Conservation (phyloP, 1,140 invertebrate species). For the Pygmarrhopalites habei region DNA sequence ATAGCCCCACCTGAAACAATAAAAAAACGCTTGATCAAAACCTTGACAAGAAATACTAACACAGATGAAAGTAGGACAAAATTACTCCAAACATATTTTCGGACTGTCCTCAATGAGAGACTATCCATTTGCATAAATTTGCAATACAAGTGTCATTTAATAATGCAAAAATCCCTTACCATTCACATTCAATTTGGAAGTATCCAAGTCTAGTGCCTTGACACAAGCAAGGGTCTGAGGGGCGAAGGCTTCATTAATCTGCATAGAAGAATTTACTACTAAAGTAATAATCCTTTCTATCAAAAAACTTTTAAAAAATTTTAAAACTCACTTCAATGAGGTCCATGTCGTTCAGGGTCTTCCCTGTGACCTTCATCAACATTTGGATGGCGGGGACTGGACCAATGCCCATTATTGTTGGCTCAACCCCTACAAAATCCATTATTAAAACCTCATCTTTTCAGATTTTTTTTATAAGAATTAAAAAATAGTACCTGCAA, state of each 20-base stretch:
- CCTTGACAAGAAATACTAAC: too few species aligned
- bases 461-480: too few species aligned
- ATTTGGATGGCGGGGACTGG: slow-evolving; percentile 85
- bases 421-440: slow-evolving; percentile 67
- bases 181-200: slow-evolving; percentile 87
- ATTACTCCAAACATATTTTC: too few species aligned
- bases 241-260: slow-evolving; percentile 97
- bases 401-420: slow-evolving; percentile 70
- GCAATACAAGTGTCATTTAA: too few species aligned
- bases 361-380: slow-evolving; percentile 62
- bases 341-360: slow-evolving; percentile 79
- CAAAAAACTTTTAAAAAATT: background rate
- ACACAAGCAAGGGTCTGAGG: slow-evolving; percentile 81
- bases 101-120: too few species aligned
- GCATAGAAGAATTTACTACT: slow-evolving; percentile 40
- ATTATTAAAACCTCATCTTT: too few species aligned
- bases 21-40: slow-evolving; percentile 70
- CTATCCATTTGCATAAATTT: too few species aligned
- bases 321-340: slow-evolving; percentile 69
- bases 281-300: slow-evolving; percentile 33
- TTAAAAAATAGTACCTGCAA: too few species aligned
- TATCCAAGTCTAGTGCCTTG: slow-evolving; percentile 73
- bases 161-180: too few species aligned
- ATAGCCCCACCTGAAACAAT: slow-evolving; percentile 98
- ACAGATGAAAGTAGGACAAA: too few species aligned